Evolutionary conservation across 2,113 vertebrate genomes (phyloP), one percentile per base, ranked within the genome.

Genomic region (Amazona vittata): DNA sequence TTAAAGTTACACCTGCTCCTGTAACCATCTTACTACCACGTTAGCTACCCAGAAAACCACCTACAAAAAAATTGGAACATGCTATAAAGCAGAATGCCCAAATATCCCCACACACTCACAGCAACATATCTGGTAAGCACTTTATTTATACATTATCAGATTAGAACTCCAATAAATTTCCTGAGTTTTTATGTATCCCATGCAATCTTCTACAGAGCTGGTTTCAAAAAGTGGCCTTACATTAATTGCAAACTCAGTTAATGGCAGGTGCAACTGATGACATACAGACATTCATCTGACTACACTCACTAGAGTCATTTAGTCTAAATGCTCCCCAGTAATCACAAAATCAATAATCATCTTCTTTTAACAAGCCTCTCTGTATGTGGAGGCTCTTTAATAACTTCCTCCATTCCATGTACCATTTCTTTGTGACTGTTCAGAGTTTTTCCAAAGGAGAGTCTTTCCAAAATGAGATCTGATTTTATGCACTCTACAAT

Each of bases 321-420:
- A 91, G 57, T 73, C 86, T 89, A 74, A 96, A 92, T 87, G 86
- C 21, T 89, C 47, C 60, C 44, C 44, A 41, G 52, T 90, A 96
- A 96, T 95, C 73, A 95, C 77, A 93, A 94, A 97, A 96, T 97
- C 95, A 96, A 97, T 96, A 94, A 79, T 70, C 83, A 91, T 74
- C 83, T 76, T 83, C 69, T 92, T 89, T 90, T 81, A 93, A 90
- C 47, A 95, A 94, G 96, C 84, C 79, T 8, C 22, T 91, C 65
- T 89, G 15, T 68, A 60, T 71, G 50, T 86, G 90, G 84, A 96
- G 96, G 60, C 12, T 41, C 80, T 90, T 93, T 83, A 95, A 76
- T 57, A 84, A 89, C 53, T 82, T 94, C 77, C 83, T 92, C 31
- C 20, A 33, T 91, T 91, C 86, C 86, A 84, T 69, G 10, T 76